Conservation (phyloP, 2,888 invertebrate genomes). For the Nomada flava region DNA sequence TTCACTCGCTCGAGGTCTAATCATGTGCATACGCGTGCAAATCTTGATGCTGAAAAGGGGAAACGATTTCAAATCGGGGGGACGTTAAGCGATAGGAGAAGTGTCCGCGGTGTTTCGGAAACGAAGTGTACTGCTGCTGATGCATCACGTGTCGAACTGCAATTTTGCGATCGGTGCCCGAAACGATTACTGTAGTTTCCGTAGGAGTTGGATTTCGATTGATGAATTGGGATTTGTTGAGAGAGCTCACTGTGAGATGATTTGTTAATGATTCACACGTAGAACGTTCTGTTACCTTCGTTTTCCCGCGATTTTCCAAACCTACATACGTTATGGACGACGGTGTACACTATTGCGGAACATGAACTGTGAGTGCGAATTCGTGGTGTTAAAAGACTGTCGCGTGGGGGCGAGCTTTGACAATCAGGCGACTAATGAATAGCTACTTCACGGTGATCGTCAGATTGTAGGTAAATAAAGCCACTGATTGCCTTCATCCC, state of each 20-base stretch:
- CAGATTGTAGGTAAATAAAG: conserved; percentile 18
- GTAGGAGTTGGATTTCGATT: not conserved
- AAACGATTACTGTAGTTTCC: not conserved
- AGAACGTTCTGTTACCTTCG: not conserved
- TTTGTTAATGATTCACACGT: not conserved
- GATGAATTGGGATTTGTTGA: not conserved
- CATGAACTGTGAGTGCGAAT: conserved; percentile 15
- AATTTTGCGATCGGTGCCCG: not conserved
- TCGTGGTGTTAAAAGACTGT: not conserved
- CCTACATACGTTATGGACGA: not conserved
- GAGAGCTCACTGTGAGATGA: not conserved
- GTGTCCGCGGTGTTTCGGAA: conserved; percentile 20
- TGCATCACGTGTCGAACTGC: conserved; percentile 25
- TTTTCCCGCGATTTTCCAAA: conserved; percentile 33
- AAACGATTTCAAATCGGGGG: not conserved
- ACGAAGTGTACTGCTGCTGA: not conserved
- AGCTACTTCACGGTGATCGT: conserved; percentile 10
- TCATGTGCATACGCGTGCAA: not conserved
- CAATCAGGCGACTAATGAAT: conserved; percentile 6
- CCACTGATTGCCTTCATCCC: conserved; percentile 11
- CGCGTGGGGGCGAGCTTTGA: not conserved
- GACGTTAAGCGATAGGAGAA: not conserved
- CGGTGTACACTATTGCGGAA: not conserved
- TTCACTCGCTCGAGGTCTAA: not conserved
- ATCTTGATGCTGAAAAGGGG: not conserved